phyloP scores from a whole-genome alignment of 2,113 vertebrate species.

The Silurus asotus region DNA sequence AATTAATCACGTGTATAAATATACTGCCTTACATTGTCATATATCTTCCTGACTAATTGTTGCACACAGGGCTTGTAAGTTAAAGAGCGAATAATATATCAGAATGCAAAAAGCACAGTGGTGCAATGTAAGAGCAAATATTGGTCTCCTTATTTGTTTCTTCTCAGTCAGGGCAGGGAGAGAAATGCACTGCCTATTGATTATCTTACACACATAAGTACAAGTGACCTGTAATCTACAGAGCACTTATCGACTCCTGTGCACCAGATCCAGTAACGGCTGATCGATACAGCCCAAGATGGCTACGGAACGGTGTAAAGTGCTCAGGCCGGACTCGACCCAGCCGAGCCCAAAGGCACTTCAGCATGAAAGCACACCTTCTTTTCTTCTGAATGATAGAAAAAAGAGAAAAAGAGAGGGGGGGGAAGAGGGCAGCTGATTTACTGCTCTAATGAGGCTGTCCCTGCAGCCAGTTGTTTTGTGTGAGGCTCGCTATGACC shows the following conservation, averaged over 20 bases:
- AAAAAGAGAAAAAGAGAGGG: constrained; percentile 55
- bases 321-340: constrained; percentile 57
- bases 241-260: constrained; percentile 80
- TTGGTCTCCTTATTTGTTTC: constrained; percentile 51
- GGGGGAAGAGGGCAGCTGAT: constrained; percentile 72
- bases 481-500: constrained; percentile 91
- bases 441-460: constrained; percentile 94
- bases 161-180: constrained; percentile 51
- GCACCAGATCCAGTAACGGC: constrained; percentile 76
- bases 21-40: not conserved
- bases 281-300: constrained; percentile 74
- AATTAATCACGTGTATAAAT: not conserved
- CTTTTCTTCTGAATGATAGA: constrained; percentile 33
- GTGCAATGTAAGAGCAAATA: constrained; percentile 41
- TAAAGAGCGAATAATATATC: constrained; percentile 9
- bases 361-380: constrained; percentile 47
- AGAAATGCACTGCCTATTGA: constrained; percentile 80
- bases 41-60: not conserved
- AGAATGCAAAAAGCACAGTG: not conserved
- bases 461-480: constrained; percentile 94
- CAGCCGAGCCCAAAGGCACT: constrained; percentile 57
- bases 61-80: not conserved
- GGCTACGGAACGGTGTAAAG: constrained; percentile 71
- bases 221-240: constrained; percentile 81
- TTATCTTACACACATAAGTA: constrained; percentile 80